Evolutionary conservation across 1,140 invertebrate species (phyloP).

Genomic region (Monomorium pharaonis): DNA sequence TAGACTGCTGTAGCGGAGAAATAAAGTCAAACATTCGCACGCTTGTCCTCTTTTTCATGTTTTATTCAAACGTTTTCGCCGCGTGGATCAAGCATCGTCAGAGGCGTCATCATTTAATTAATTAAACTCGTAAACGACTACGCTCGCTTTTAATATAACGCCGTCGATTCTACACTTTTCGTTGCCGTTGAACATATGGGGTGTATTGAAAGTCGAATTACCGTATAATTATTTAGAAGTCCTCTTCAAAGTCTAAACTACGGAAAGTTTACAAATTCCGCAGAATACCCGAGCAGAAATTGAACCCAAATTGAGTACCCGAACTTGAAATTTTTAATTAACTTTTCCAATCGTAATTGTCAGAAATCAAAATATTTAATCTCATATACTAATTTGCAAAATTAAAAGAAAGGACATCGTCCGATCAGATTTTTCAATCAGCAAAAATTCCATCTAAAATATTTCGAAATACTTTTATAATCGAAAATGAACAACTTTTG

Average conservation of each 20-base stretch:
- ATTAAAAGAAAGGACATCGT: neutral
- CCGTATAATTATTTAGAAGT: neutral
- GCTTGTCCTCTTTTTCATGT: neutral
- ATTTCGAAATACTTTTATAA: neutral
- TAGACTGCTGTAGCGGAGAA: neutral
- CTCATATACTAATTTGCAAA: neutral
- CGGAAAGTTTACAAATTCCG: neutral
- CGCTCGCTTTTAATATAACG: slow-evolving; percentile 1
- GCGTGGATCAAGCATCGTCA: neutral
- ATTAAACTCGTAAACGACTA: slow-evolving; percentile 1
- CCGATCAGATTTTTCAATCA: neutral
- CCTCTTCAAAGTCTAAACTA: neutral
- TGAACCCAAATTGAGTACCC: neutral
- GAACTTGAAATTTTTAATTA: slow-evolving; percentile 4
- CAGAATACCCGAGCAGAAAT: too few species aligned
- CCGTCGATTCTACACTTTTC: neutral
- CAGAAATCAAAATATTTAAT: neutral
- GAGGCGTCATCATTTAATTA: slow-evolving; percentile 32
- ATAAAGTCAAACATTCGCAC: neutral
- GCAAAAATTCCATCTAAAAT: neutral
- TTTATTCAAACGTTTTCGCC: slow-evolving; percentile 28
- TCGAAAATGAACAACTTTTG: neutral
- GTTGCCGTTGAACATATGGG: neutral
- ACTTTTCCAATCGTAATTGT: neutral
- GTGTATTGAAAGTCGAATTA: neutral